phyloP scores from a whole-genome alignment of 2,797 vertebrate genomes.

The Sylvia borin region DNA sequence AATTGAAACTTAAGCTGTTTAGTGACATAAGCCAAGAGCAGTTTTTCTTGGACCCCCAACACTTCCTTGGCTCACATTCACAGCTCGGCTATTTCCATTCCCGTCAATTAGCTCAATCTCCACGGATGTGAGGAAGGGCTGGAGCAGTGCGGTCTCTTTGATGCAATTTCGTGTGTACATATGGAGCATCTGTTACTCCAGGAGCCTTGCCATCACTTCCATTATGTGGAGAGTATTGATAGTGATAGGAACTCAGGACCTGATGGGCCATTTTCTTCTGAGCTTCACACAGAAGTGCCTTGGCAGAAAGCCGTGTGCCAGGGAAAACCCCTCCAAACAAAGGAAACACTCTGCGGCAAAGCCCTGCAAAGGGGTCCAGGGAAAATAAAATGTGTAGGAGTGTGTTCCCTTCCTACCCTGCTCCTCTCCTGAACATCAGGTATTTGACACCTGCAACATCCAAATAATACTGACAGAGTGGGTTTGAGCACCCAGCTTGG shows the following conservation, averaged over 20 bases:
- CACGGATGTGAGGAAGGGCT: slow-evolving; percentile 41
- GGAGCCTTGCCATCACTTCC: slow-evolving; percentile 43
- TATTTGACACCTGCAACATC: background rate
- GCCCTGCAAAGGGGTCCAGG: background rate
- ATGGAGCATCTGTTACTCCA: slow-evolving; percentile 62
- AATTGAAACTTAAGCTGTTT: slow-evolving; percentile 74
- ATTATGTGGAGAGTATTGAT: slow-evolving; percentile 28
- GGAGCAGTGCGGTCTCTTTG: background rate
- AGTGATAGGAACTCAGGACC: slow-evolving; percentile 17
- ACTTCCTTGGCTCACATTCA: slow-evolving; percentile 63
- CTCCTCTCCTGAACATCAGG: background rate
- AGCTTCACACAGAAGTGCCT: background rate
- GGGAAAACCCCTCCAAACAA: slow-evolving; percentile 21
- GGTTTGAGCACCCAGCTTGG: background rate
- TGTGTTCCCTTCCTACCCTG: background rate
- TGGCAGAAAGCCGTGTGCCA: background rate
- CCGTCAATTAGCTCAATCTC: slow-evolving; percentile 65
- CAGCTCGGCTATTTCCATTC: slow-evolving; percentile 55
- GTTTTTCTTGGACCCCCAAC: slow-evolving; percentile 69
- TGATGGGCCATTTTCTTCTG: slow-evolving; percentile 52
- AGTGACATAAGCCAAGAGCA: slow-evolving; percentile 59
- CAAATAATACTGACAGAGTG: background rate
- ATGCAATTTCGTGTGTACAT: slow-evolving; percentile 46
- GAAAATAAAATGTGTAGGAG: background rate
- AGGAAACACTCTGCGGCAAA: rapidly evolving